Evolutionary conservation across 2,113 vertebrate genomes (phyloP), one percentile per base, ranked within the genome.

Genomic region (Mesocricetus auratus): DNA sequence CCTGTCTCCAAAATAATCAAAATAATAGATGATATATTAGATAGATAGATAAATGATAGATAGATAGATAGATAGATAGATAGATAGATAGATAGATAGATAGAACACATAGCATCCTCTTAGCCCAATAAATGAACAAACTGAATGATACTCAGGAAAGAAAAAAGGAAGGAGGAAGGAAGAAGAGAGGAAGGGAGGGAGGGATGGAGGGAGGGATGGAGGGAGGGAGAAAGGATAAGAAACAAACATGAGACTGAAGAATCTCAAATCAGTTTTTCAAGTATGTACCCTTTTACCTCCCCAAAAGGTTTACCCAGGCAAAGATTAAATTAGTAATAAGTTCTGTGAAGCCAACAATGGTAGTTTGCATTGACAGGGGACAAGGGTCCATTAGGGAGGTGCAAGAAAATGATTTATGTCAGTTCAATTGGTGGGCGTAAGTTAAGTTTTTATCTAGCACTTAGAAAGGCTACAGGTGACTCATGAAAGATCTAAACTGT

Each of bases 41-140:
- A 77, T 47, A 3, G 33, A 78, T 33, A 36, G 4, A 68, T 15
- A 36, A 4, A 68, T 15, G 11, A 33, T 5, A 36, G 11, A 68
- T 33, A 68, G 8, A 64, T 64, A 64, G 3, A 64, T 16, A 47
- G 13, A 77, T 62, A 62, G n/a, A n/a, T n/a, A n/a, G n/a, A n/a
- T n/a, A n/a, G n/a, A n/a, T n/a, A n/a, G n/a, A n/a, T n/a, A n/a
- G 11, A 33, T 5, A 36, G 11, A 68, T 33, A 68, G 47, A 47
- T 47, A 47, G 47, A 47, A 47, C 47, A 47, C 47, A 8, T 47
- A 47, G 47, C 47, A 47, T 47, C 47, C 47, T 47, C 47, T 47
- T 62, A 62, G 13, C 11, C 53, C 78, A 94, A 86, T 50, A 39
- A 91, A 66, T 39, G 56, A 93, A 96, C 78, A 86, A 94, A 93